phyloP scores from a whole-genome alignment of 2,797 vertebrate genomes.

The Sphaeramia orbicularis region DNA sequence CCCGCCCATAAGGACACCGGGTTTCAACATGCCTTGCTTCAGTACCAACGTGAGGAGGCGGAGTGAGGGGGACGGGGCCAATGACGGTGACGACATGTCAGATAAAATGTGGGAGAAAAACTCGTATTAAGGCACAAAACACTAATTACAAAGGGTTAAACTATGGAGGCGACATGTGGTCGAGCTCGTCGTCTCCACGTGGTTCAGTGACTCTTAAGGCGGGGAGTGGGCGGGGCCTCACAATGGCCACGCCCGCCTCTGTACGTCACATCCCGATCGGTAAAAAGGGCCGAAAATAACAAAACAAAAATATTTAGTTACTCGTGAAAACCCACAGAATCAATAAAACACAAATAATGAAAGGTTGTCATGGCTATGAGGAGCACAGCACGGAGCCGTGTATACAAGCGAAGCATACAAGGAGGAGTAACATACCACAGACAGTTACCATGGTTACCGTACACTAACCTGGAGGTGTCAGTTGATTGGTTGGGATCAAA shows the following conservation, averaged over 20 bases:
- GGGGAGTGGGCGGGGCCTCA: slow-evolving; percentile 26
- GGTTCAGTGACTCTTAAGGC: slow-evolving; percentile 53
- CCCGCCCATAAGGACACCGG: no score
- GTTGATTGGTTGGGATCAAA: slow-evolving; percentile 68
- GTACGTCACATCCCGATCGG: slow-evolving; percentile 44
- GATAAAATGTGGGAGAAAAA: slow-evolving; percentile 25
- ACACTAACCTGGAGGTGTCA: slow-evolving; percentile 66
- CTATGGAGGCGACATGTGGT: slow-evolving; percentile 49
- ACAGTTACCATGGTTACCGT: slow-evolving; percentile 67
- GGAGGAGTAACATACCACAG: slow-evolving; percentile 71
- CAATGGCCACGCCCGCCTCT: slow-evolving; percentile 1
- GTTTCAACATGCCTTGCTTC: slow-evolving; percentile 35
- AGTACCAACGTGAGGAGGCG: slow-evolving; percentile 22
- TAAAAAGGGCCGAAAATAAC: slow-evolving; percentile 38
- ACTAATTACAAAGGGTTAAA: slow-evolving; percentile 63
- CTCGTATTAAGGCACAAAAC: slow-evolving; percentile 77
- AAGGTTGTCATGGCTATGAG: slow-evolving; percentile 70
- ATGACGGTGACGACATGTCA: slow-evolving; percentile 13
- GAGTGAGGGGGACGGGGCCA: background rate
- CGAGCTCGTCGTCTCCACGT: slow-evolving; percentile 22
- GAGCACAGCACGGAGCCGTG: slow-evolving; percentile 71
- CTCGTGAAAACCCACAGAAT: slow-evolving; percentile 60
- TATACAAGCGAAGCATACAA: slow-evolving; percentile 78
- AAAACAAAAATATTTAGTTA: slow-evolving; percentile 34
- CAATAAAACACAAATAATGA: slow-evolving; percentile 60